These are phyloP conservation scores for Ylistrum balloti DNA, from an alignment of 1,140 invertebrate species.

Conservation along the genomic window DNA sequence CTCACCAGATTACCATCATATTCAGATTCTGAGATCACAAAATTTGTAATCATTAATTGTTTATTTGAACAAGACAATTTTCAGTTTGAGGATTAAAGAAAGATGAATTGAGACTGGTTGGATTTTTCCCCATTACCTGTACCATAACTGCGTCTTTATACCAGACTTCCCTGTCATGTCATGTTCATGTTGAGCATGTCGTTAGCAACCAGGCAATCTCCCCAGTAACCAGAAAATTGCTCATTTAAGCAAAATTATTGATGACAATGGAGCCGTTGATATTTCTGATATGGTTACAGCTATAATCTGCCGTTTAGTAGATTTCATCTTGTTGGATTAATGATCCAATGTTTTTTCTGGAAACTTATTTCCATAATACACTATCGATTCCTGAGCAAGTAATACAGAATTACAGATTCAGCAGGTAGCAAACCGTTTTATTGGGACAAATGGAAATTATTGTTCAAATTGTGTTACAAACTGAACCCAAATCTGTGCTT, in stretches of 20 bases:
- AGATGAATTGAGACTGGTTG: too few relatives aligned
- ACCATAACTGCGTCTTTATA: too few relatives aligned
- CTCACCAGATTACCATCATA: too few relatives aligned
- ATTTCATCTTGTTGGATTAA: background rate
- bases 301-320: background rate
- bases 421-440: background rate
- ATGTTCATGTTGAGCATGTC: too few relatives aligned
- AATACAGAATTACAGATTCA: background rate
- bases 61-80: too few relatives aligned
- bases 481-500: background rate
- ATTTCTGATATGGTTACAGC: background rate
- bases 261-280: background rate
- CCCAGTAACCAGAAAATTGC: constrained; percentile 14
- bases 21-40: too few relatives aligned
- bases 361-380: background rate
- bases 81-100: too few relatives aligned
- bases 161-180: too few relatives aligned
- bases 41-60: too few relatives aligned
- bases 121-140: too few relatives aligned
- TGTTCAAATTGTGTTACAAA: background rate
- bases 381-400: background rate
- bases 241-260: background rate
- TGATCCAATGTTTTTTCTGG: background rate
- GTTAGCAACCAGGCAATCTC: background rate
- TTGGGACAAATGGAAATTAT: background rate